Percentiles rank a stretch among this genome's conserved stretches.
Conservation (phyloP, 1,140 invertebrate genomes). For the Heliconius nattereri region DNA sequence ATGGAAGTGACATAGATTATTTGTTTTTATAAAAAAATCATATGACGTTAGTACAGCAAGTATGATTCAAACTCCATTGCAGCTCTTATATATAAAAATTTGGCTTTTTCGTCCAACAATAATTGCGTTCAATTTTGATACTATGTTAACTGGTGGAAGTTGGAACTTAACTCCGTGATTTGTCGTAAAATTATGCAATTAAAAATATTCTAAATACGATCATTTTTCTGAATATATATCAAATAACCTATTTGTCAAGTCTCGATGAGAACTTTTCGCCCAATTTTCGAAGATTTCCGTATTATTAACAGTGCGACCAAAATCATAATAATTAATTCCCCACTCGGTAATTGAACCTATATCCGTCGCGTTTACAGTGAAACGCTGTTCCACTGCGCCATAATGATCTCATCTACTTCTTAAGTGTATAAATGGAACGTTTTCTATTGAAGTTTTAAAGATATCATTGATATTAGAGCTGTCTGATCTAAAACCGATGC, state of each 20-base stretch:
- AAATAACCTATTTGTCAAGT: no score
- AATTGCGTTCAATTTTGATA: background rate
- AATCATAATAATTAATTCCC: background rate
- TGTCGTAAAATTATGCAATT: background rate
- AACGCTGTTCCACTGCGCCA: background rate
- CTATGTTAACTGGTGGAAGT: background rate
- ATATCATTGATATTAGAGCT: constrained; percentile 1
- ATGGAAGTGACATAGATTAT: background rate
- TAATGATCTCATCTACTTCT: background rate
- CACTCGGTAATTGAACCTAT: background rate
- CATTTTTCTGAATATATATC: no score
- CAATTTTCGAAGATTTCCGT: no score
- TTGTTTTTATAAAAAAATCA: background rate
- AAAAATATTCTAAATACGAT: no score
- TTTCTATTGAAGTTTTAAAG: background rate
- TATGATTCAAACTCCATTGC: no score
- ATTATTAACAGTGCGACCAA: no score
- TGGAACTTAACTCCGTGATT: background rate
- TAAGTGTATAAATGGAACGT: background rate
- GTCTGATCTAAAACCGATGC: constrained; percentile 8
- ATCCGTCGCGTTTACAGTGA: background rate
- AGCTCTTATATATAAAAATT: no score
- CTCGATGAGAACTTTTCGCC: no score
- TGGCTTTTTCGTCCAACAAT: no score
- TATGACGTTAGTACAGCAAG: background rate